Percentiles rank a stretch among this genome's conserved stretches.
Conservation (phyloP, 2,113 vertebrate genomes). For the Patagioenas fasciata region DNA sequence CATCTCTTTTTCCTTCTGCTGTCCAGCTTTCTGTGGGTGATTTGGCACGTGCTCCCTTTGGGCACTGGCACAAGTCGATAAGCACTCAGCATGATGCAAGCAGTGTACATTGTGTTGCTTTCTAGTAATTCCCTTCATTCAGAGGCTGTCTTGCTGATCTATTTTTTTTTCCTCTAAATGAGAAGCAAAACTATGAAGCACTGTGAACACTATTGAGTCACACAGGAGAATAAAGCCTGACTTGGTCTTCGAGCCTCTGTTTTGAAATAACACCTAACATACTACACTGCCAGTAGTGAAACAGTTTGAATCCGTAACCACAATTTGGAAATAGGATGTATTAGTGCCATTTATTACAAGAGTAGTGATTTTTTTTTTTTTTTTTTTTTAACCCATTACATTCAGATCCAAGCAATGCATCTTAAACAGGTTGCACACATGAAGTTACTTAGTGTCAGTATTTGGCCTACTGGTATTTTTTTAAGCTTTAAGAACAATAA, state of each 20-base stretch:
- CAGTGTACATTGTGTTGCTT: neutral
- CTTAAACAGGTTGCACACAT: neutral
- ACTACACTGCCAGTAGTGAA: neutral
- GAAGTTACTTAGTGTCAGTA: neutral
- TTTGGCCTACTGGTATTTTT: neutral
- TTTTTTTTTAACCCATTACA: neutral
- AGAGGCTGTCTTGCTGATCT: neutral
- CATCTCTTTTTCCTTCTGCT: neutral
- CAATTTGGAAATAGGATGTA: neutral
- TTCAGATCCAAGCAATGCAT: neutral
- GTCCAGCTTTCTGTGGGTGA: neutral
- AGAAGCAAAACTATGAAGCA: neutral
- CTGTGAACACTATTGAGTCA: neutral
- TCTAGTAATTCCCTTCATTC: neutral
- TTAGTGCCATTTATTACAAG: neutral
- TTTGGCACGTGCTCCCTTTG: neutral
- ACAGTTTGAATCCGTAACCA: neutral
- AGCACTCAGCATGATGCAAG: neutral
- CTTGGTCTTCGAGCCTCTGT: neutral
- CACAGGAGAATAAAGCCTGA: neutral
- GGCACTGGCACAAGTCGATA: neutral
- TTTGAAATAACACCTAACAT: neutral
- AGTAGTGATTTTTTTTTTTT: neutral
- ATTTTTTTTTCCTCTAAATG: neutral
- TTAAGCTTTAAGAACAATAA: neutral